phyloP scores from a whole-genome alignment of 2,797 vertebrate species.

The Phataginus tricuspis region DNA sequence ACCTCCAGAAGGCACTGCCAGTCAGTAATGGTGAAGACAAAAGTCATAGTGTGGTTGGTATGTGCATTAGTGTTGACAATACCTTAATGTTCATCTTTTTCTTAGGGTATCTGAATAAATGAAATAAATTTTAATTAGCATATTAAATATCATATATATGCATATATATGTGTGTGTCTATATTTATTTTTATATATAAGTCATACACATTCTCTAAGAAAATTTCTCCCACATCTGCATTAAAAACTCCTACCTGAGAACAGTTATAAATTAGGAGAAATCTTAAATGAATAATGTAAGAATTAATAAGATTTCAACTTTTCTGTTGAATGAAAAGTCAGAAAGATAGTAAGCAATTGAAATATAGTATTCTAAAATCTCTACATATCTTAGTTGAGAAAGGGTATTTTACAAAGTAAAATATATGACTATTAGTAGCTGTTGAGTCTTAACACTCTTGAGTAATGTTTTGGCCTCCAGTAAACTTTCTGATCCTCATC shows the following conservation, averaged over 20 bases:
- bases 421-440: not conserved
- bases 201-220: not conserved
- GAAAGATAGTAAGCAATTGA: not conserved
- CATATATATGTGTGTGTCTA: not conserved
- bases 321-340: not conserved
- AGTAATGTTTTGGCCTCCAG: not conserved
- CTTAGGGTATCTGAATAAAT: not conserved
- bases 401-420: not conserved
- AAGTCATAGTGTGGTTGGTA: not conserved
- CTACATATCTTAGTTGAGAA: not conserved
- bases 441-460: not conserved
- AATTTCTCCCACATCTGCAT: not conserved
- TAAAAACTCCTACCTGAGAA: not conserved
- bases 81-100: not conserved
- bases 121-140: constrained; percentile 8
- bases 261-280: not conserved
- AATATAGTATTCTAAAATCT: not conserved
- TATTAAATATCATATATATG: not conserved
- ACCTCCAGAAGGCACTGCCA: not conserved
- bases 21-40: not conserved
- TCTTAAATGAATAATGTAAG: not conserved
- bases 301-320: not conserved
- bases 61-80: not conserved
- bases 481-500: not conserved
- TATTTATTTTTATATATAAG: not conserved